Evolutionary conservation across 1,140 invertebrate genomes (phyloP), one percentile per base, ranked within the genome.

Genomic region (Patella vulgata): DNA sequence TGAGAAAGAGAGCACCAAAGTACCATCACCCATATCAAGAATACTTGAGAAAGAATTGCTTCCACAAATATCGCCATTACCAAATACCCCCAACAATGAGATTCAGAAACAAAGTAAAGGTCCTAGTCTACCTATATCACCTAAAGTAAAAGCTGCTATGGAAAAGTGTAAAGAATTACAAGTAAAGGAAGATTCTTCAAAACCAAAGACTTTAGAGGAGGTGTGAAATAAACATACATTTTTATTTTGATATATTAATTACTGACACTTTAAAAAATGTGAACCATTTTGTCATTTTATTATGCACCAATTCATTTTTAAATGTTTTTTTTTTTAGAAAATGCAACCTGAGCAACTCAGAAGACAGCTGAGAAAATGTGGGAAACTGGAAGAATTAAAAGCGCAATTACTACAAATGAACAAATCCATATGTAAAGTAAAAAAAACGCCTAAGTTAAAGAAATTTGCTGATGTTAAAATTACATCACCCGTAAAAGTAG

Each of bases 331-430:
- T 36, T 4, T 28, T 56, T 36, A 36, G 33, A 36, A 36, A 36
- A 36, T 36, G 27, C 1, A 36, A 28, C 14, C 67, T 27, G 60
- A 60, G 3, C 59, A 64, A 14, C 51, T 77, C 11, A 77, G 75
- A 62, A 61, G 61, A 3, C 71, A 74, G 31, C 67, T 82, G 42
- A 57, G 68, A 8, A 79, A 80, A 57, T 73, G 70, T 64, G 73
- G 72, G 0, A 76, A 77, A 50, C 50, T 83, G 19, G 68, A 70
- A 14, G 73, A 78, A 43, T 47, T 82, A 17, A 78, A 81, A 47
- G 66, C 64, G 5, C 70, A 75, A 21, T 61, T 82, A n/a, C 52
- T 65, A 17, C 31, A 77, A 31, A 71, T 81, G 64, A 72, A 73
- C 28, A 63, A 74, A 23, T 59, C 65, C n/a, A 56, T 70, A 43